These are phyloP conservation scores for Pseudochaenichthys georgianus DNA, from an alignment of 2,797 vertebrate genomes.

Conservation along the genomic window DNA sequence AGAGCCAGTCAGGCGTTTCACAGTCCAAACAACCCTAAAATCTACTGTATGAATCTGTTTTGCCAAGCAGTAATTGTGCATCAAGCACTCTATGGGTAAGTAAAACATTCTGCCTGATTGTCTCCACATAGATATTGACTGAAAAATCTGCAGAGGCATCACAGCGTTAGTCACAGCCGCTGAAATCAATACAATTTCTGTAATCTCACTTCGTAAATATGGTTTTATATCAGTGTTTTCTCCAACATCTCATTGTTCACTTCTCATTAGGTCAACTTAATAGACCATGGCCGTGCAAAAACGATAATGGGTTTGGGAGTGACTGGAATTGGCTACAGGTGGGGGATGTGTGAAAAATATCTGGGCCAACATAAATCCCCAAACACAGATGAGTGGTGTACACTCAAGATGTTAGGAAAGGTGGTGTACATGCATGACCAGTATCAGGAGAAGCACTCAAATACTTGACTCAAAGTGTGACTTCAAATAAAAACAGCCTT, in stretches of 20 bases:
- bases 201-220: slow-evolving; percentile 36
- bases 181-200: slow-evolving; percentile 17
- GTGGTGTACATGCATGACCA: not conserved
- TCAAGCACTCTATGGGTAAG: slow-evolving; percentile 30
- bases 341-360: slow-evolving; percentile 16
- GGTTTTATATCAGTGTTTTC: slow-evolving; percentile 1
- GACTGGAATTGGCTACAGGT: not conserved
- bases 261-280: slow-evolving; percentile 60
- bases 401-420: not conserved
- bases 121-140: slow-evolving; percentile 61
- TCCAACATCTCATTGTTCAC: slow-evolving; percentile 30
- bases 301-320: slow-evolving; percentile 37
- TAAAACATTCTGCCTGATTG: slow-evolving; percentile 49
- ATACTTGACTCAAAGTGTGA: no score
- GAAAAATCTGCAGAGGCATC: slow-evolving; percentile 44
- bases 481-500: no score
- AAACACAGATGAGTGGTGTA: slow-evolving; percentile 1
- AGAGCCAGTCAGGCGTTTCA: slow-evolving; percentile 22
- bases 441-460: not conserved
- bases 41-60: slow-evolving; percentile 40
- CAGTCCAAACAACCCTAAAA: not conserved
- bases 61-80: slow-evolving; percentile 62
- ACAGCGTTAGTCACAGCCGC: slow-evolving; percentile 3
- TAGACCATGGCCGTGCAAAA: slow-evolving; percentile 26
- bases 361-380: not conserved